A percentile compares a stretch with the other conserved stretches of the same genome.
Evolutionary conservation across 2,888 invertebrate genomes (phyloP).

Genomic region (Thyatira batis): DNA sequence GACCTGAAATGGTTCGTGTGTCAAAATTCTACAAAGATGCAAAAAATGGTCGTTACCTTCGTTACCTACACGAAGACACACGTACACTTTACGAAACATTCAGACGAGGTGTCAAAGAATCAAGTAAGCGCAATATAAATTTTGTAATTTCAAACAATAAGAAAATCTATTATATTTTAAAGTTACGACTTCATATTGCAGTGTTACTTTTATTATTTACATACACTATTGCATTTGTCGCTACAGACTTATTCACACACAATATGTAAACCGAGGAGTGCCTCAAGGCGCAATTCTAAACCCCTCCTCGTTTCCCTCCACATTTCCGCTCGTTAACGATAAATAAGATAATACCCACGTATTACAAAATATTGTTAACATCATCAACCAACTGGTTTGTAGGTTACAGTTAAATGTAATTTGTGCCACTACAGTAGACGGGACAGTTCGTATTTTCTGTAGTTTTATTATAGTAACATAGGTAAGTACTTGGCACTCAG

Average conservation of each 20-base stretch:
- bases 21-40: constrained; percentile 95
- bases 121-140: constrained; percentile 84
- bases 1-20: constrained; percentile 93
- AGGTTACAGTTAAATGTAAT: constrained; percentile 66
- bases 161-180: constrained; percentile 20
- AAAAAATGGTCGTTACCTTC: constrained; percentile 92
- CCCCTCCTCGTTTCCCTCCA: constrained; percentile 56
- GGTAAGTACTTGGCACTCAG: constrained; percentile 13
- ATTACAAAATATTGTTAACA: constrained; percentile 68
- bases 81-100: constrained; percentile 95
- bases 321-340: constrained; percentile 70
- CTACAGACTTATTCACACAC: constrained; percentile 38
- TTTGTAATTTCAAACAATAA: constrained; percentile 13
- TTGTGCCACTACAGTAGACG: constrained; percentile 58
- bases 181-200: constrained; percentile 28
- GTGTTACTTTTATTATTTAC: constrained; percentile 27
- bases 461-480: constrained; percentile 29
- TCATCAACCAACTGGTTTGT: constrained; percentile 59
- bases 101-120: constrained; percentile 94
- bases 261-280: constrained; percentile 46
- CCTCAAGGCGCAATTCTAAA: constrained; percentile 55
- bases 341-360: constrained; percentile 64
- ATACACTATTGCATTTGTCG: constrained; percentile 29
- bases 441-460: constrained; percentile 36
- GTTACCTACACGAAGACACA: constrained; percentile 92